Evolutionary conservation across 1,140 invertebrate species (phyloP).

Genomic region (Drosophila suzukii): DNA sequence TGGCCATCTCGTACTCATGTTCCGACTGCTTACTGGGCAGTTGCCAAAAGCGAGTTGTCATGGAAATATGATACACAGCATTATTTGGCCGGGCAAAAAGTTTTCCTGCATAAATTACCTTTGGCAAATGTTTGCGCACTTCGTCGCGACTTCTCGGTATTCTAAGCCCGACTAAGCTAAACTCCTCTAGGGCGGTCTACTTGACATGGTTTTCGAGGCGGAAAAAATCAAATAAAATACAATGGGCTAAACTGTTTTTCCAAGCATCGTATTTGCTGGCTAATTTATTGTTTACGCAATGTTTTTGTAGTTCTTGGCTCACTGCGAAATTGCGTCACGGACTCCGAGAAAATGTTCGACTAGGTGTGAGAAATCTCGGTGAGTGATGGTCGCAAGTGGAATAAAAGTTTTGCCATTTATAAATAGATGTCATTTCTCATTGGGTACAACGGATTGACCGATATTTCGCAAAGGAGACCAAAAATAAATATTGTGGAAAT

Average conservation of each 20-base stretch:
- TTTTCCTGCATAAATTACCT: constrained; percentile 59
- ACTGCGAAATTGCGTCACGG: constrained; percentile 62
- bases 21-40: constrained; percentile 45
- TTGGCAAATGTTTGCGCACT: constrained; percentile 48
- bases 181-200: constrained; percentile 27
- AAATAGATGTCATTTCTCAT: constrained; percentile 70
- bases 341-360: constrained; percentile 34
- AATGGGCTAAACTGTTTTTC: constrained; percentile 62
- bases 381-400: constrained; percentile 38
- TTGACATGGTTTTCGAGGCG: constrained; percentile 55
- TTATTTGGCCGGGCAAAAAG: constrained; percentile 38
- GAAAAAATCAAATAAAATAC: constrained; percentile 45
- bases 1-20: constrained; percentile 52
- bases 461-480: constrained; percentile 35
- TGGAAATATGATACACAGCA: constrained; percentile 59
- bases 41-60: constrained; percentile 70
- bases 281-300: constrained; percentile 77
- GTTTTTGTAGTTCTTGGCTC: constrained; percentile 45
- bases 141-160: constrained; percentile 14
- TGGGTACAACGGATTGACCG: constrained; percentile 48
- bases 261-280: constrained; percentile 63
- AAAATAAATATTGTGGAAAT: constrained; percentile 17
- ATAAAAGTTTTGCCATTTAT: constrained; percentile 50
- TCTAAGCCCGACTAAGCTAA: constrained; percentile 12
- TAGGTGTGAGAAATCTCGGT: constrained; percentile 59